phyloP scores from a whole-genome alignment of 2,797 vertebrate species.

The Macrochelys suwanniensis region DNA sequence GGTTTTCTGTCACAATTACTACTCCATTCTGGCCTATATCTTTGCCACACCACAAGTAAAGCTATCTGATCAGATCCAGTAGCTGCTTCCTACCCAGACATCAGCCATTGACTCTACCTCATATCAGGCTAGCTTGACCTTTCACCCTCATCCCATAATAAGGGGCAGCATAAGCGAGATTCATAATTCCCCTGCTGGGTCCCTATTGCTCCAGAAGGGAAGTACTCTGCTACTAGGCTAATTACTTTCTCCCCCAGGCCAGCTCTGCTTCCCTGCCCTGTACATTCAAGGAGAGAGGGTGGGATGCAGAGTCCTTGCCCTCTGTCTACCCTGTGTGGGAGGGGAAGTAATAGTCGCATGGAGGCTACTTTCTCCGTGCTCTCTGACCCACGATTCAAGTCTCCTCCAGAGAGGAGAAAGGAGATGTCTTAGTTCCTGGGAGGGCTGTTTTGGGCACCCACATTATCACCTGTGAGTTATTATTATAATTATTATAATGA shows the following conservation, averaged over 20 bases:
- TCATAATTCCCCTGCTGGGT: not conserved
- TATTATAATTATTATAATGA: not conserved
- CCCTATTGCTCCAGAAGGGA: not conserved
- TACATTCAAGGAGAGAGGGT: not conserved
- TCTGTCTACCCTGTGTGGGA: not conserved
- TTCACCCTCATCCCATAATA: accelerated
- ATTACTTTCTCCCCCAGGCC: not conserved
- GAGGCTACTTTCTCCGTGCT: not conserved
- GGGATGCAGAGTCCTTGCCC: not conserved
- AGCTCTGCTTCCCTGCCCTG: not conserved
- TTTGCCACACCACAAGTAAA: constrained; percentile 13
- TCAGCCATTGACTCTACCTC: constrained; percentile 12
- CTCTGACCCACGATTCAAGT: not conserved
- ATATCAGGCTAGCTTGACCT: not conserved
- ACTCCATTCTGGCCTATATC: not conserved
- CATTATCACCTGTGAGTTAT: not conserved
- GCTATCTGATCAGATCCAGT: not conserved
- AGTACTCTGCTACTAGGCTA: constrained; percentile 2
- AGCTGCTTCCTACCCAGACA: not conserved
- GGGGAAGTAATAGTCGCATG: not conserved
- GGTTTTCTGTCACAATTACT: not conserved
- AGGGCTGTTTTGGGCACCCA: accelerated
- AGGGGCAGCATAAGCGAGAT: not conserved
- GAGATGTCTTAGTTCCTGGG: not conserved
- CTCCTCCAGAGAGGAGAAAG: not conserved